Evolutionary conservation across 2,113 vertebrate species (phyloP).

Genomic region (Holacanthus passer): DNA sequence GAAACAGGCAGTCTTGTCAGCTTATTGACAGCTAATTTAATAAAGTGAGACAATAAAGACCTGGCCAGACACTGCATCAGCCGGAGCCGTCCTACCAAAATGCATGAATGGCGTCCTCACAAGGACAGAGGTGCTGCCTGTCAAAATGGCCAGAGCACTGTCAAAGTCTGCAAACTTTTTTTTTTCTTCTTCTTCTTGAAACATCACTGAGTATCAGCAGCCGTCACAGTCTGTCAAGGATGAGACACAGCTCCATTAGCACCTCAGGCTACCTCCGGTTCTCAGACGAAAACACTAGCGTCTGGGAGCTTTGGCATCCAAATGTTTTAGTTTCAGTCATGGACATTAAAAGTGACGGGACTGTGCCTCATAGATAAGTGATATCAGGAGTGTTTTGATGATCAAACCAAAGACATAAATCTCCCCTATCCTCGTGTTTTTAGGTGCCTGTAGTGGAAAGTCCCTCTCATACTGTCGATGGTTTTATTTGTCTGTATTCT

Average conservation of each 20-base stretch:
- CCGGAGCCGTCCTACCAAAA: constrained; percentile 23
- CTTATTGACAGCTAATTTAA: constrained; percentile 72
- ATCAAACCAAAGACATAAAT: constrained; percentile 10
- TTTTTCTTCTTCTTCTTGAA: constrained; percentile 34
- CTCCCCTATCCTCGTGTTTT: not conserved
- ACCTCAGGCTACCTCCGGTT: constrained; percentile 41
- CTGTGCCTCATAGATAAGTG: constrained; percentile 23
- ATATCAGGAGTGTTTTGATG: constrained; percentile 31
- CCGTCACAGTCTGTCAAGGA: constrained; percentile 40
- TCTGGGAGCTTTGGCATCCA: constrained; percentile 25
- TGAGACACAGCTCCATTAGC: constrained; percentile 54
- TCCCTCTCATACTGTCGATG: constrained; percentile 6
- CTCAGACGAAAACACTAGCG: constrained; percentile 38
- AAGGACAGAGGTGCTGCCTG: constrained; percentile 60
- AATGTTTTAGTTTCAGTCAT: constrained; percentile 49
- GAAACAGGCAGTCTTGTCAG: constrained; percentile 26
- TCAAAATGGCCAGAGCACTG: constrained; percentile 21
- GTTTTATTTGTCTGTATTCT: constrained; percentile 33
- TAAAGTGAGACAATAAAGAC: constrained; percentile 64
- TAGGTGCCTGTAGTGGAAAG: constrained; percentile 9
- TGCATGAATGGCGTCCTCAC: constrained; percentile 39
- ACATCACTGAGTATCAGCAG: constrained; percentile 38
- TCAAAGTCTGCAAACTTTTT: constrained; percentile 44
- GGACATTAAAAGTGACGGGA: constrained; percentile 37
- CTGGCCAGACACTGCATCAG: constrained; percentile 34